Base-by-base conservation (phyloP, 2,797 vertebrate genomes). In the Iguana delicatissima region DNA sequence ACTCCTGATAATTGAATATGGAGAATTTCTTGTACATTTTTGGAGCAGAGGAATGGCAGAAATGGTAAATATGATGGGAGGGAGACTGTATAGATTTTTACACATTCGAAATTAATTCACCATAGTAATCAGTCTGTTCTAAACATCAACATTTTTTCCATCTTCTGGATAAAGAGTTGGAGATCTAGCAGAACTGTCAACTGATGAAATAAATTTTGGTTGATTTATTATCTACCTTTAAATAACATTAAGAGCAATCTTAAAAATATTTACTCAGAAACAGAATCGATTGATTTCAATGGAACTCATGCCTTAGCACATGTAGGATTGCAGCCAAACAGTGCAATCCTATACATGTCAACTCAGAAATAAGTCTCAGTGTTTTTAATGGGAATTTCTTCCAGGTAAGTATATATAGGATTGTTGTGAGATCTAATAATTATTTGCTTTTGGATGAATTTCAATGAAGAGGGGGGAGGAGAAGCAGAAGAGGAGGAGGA, bases 101-200 rank as follows among this genome's bases (percentile, higher is more conserved):
- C 59, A 69, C 74, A 90, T 46, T 1, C 42, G 72, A 42, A 62
- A 38, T 10, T 64, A 46, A 42, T 42, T 84, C 26, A n/a, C 50
- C 32, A 80, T 52, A 76, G 3, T 62, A 26, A 64, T 86, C 69
- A 91, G 82, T 52, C 12, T 67, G 38, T 3, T 22, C 22, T 46
- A 85, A 74, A 72, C 12, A 13, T 90, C 35, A 59, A 42, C 85
- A 13, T 86, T 86, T 90, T 64, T 73, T 35, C 29, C n/a, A 12
- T 38, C 50, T 88, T 87, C 91, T 84, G 80, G 67, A 85, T 73
- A 42, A 29, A 72, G 32, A 24, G 9, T 50, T 72, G 59, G 29
- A 72, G 13, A 72, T 26, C 10, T 59, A 73, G 50, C 74, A 81
- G 0, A 18, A 20, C 24, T 46, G 32, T 20, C 35, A 86, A 62